Base-by-base conservation (phyloP, 2,888 invertebrate genomes). In the Chrysolina oricalcia region DNA sequence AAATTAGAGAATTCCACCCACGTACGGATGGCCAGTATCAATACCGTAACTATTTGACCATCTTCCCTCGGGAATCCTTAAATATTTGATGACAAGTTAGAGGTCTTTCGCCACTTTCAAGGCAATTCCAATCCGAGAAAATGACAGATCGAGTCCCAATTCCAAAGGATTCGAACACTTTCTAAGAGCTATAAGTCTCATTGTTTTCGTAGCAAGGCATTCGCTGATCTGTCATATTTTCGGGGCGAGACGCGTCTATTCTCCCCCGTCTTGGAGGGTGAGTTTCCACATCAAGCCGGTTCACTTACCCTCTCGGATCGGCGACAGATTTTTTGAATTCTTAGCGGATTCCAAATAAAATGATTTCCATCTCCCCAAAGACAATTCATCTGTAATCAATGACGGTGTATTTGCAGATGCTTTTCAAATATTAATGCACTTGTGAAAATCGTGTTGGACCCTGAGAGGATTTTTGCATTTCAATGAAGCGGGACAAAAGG, bases 21-120 rank as follows among this genome's bases (percentile, higher is more conserved):
- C 79, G 78, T 76, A 74, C 67, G 68, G 72, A 68, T 76, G 81
- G 79, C 81, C 79, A 80, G 74, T 76, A 78, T 76, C 79, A 71
- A 78, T 78, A 77, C 74, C 75, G 78, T 80, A 83, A 84, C 86
- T 86, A 86, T 86, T 86, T 86, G 86, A 84, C 85, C 85, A 82
- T 81, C 73, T 79, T 84, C 85, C 87, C 86, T 85, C 70, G 79
- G 85, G 86, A 85, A 86, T 85, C 81, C 87, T 87, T 89, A 88
- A 89, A 89, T 89, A 89, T 89, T 89, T 89, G 87, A 89, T 88
- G 87, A 85, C 83, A 86, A 87, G 87, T 87, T 88, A 87, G 86
- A 86, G 85, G 85, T 83, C 87, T 87, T 85, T 86, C 86, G 82
- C 82, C 85, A 82, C 85, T 83, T 83, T 83, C 82, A 15, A 68